Percentiles rank a stretch among this genome's conserved stretches.
These are phyloP conservation scores for Morus bassanus DNA, from an alignment of 2,797 vertebrate species.

Conservation along the genomic window DNA sequence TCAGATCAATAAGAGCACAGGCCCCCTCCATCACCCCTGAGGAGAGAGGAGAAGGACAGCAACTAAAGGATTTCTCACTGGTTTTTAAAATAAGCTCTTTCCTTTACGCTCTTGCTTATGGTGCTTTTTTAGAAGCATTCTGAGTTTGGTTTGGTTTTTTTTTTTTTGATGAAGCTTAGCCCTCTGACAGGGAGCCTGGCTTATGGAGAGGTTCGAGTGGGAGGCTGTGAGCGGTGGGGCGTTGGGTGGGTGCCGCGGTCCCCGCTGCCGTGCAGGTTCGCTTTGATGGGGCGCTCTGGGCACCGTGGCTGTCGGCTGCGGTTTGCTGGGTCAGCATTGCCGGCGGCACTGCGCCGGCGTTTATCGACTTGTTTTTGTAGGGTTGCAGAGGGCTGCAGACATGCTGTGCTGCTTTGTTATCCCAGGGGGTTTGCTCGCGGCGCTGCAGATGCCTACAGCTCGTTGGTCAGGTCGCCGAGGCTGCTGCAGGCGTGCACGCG, in stretches of 20 bases:
- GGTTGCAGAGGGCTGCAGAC: neutral
- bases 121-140: neutral
- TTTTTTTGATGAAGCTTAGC: neutral
- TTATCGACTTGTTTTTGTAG: fast-evolving
- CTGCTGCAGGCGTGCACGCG: neutral
- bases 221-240: fast-evolving
- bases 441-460: neutral
- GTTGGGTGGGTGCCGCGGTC: fast-evolving
- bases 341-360: fast-evolving
- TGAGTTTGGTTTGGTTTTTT: too few relatives aligned
- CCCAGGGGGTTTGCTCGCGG: fast-evolving
- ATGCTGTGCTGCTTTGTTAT: fast-evolving
- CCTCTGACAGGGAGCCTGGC: neutral
- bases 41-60: neutral
- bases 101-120: neutral
- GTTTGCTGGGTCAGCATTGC: fast-evolving
- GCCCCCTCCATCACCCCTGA: neutral
- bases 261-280: fast-evolving
- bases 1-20: neutral
- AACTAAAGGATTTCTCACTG: neutral
- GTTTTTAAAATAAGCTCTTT: neutral
- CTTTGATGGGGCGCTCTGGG: neutral
- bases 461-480: fast-evolving
- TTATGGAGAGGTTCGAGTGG: fast-evolving
- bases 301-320: fast-evolving